Conservation (phyloP, 2,113 vertebrate genomes). For the Xyrauchen texanus region DNA sequence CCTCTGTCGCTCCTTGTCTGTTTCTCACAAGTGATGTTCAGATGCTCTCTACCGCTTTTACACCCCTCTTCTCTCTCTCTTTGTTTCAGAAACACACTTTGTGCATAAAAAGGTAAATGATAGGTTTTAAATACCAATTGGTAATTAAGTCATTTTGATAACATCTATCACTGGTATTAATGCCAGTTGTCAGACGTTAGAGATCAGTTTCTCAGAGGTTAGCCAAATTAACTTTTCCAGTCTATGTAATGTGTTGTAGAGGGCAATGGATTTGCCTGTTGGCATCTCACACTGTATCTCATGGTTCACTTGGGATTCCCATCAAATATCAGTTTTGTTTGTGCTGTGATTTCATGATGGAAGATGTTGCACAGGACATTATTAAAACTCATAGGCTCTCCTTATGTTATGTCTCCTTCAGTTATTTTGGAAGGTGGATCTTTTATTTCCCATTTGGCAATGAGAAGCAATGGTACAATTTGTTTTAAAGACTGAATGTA, state of each 20-base stretch:
- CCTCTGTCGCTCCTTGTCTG: too few species aligned
- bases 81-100: constrained; percentile 37
- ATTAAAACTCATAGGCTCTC: constrained; percentile 16
- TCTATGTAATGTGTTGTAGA: constrained; percentile 27
- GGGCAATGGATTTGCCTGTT: constrained; percentile 36
- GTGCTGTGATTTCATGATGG: not conserved
- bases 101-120: constrained; percentile 49
- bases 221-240: constrained; percentile 47
- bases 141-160: constrained; percentile 47
- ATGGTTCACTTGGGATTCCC: constrained; percentile 46
- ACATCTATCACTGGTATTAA: constrained; percentile 38
- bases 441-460: too few species aligned
- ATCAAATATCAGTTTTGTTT: constrained; percentile 43
- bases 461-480: too few species aligned
- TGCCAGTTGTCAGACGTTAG: constrained; percentile 27
- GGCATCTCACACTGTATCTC: constrained; percentile 45
- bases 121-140: constrained; percentile 39
- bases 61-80: constrained; percentile 24
- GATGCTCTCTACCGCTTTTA: constrained; percentile 32
- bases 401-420: constrained; percentile 44
- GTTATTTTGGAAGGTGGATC: constrained; percentile 18
- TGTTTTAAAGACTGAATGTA: not conserved
- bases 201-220: constrained; percentile 50
- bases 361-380: not conserved
- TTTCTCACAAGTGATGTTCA: constrained; percentile 17